Conservation (phyloP, 2,113 vertebrate genomes). For the Ptychochromis oligacanthus region DNA sequence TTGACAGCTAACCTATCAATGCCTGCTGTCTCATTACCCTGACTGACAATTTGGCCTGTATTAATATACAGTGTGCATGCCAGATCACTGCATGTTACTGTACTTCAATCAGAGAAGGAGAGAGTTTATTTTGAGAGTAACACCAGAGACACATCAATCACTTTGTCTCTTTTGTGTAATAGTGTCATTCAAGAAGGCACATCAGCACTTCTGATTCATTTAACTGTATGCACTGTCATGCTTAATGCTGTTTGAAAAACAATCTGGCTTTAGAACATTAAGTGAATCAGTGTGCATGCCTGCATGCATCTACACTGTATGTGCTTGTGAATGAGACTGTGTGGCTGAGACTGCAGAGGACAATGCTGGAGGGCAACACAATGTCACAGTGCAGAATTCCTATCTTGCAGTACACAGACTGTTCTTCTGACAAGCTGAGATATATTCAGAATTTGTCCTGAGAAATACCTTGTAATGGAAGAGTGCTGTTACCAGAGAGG, state of each 20-base stretch:
- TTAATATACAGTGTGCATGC: neutral
- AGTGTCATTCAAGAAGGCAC: slow-evolving; percentile 3
- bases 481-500: slow-evolving; percentile 3
- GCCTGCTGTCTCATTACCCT: neutral
- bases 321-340: neutral
- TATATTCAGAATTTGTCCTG: slow-evolving; percentile 35
- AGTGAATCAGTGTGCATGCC: neutral
- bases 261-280: neutral
- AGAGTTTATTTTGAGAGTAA: neutral
- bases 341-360: slow-evolving; percentile 16
- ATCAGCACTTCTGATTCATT: slow-evolving; percentile 15
- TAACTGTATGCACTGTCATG: neutral
- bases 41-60: slow-evolving; percentile 4
- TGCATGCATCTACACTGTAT: neutral
- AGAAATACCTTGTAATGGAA: slow-evolving; percentile 5
- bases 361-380: slow-evolving; percentile 36
- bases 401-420: slow-evolving; percentile 12
- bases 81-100: neutral
- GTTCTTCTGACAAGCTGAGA: slow-evolving; percentile 14
- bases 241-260: neutral
- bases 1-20: neutral
- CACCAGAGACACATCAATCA: neutral
- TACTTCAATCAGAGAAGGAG: neutral
- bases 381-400: slow-evolving; percentile 29
- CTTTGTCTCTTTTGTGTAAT: neutral